phyloP scores from a whole-genome alignment of 2,113 vertebrate species.

The Gavialis gangeticus region DNA sequence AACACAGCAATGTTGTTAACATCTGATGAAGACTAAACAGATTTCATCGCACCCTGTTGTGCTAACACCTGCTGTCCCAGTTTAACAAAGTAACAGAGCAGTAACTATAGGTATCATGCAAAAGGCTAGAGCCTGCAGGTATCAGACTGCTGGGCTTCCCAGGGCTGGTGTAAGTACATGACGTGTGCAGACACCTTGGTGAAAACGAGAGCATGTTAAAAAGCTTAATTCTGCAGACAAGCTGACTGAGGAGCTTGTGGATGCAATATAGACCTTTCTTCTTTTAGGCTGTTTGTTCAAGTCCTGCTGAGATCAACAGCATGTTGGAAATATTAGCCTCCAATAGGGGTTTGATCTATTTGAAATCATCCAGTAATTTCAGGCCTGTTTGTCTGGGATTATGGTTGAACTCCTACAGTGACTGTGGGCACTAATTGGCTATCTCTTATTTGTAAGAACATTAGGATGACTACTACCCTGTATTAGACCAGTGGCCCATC shows the following conservation, averaged over 20 bases:
- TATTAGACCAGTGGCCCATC: constrained; percentile 1
- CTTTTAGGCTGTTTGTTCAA: constrained; percentile 44
- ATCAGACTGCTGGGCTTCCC: neutral
- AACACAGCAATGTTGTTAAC: neutral
- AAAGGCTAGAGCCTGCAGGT: neutral
- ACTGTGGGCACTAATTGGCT: neutral
- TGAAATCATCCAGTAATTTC: constrained; percentile 59
- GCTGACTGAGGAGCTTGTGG: neutral
- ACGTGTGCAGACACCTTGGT: neutral
- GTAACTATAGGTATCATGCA: neutral
- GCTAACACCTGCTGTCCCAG: accelerated
- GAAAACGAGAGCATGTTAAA: neutral
- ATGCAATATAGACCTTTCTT: constrained; percentile 1
- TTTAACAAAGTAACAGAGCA: neutral
- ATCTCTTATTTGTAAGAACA: neutral
- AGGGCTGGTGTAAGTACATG: neutral
- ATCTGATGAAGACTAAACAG: neutral
- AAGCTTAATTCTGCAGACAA: neutral
- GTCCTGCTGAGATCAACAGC: constrained; percentile 26
- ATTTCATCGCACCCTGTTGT: neutral
- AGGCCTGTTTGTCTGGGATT: neutral
- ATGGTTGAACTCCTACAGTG: neutral
- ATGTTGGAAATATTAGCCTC: neutral
- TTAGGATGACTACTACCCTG: neutral
- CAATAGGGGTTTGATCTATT: constrained; percentile 31